Evolutionary conservation across 30 jellyfish, hydroid and myxozoan species (phyloP).

Genomic region (Cassiopea xamachana): DNA sequence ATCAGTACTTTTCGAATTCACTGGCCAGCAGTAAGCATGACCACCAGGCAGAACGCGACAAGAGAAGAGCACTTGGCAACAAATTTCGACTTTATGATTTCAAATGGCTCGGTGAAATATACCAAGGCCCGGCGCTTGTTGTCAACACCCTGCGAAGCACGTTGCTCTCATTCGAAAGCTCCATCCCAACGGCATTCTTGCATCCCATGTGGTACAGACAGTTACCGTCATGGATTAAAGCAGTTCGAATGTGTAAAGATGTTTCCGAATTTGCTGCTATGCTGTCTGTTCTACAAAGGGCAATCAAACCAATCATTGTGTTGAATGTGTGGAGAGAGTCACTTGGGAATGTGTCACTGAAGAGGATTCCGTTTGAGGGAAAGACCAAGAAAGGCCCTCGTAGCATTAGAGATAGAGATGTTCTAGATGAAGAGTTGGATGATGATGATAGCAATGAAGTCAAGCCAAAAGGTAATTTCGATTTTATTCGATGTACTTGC

Average conservation of each 20-base stretch:
- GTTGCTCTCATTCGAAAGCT: constrained; percentile 91
- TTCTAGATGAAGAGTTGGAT: constrained; percentile 54
- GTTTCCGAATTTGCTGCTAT: constrained; percentile 90
- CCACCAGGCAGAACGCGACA: constrained; percentile 89
- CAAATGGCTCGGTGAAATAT: constrained; percentile 92
- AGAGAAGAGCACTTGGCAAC: constrained; percentile 82
- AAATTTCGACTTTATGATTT: constrained; percentile 86
- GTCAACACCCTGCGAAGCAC: constrained; percentile 84
- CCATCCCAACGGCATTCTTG: constrained; percentile 95
- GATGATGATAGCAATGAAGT: constrained; percentile 67
- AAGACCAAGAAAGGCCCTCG: constrained; percentile 63
- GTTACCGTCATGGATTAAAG: constrained; percentile 91
- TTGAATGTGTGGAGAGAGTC: constrained; percentile 90
- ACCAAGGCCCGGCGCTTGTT: constrained; percentile 79
- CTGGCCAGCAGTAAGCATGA: constrained; percentile 95
- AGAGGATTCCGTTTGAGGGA: constrained; percentile 77
- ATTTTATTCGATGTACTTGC: not conserved
- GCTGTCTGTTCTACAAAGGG: constrained; percentile 83
- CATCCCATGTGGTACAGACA: constrained; percentile 96
- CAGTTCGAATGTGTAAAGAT: constrained; percentile 92
- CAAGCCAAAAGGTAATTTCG: constrained; percentile 38
- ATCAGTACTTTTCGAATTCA: constrained; percentile 75
- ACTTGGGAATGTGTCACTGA: constrained; percentile 74
- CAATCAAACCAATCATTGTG: constrained; percentile 91
- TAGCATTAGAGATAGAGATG: constrained; percentile 44